Evolutionary conservation across 2,888 invertebrate genomes (phyloP).

Genomic region (Scaeva pyrastri): DNA sequence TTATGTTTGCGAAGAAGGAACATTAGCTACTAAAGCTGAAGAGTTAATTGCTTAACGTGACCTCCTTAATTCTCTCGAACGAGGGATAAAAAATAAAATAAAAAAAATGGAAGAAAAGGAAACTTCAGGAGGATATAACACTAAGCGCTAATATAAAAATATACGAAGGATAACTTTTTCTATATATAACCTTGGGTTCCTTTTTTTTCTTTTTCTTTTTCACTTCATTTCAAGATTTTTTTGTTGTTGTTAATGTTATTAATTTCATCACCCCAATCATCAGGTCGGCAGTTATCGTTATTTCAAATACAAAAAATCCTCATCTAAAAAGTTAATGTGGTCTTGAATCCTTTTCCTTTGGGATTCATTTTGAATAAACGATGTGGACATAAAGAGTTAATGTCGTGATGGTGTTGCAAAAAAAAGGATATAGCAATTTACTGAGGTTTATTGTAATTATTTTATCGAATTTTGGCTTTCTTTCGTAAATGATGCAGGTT

Average conservation of each 20-base stretch:
- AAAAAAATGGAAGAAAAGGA: conserved; percentile 1
- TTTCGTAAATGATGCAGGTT: background rate
- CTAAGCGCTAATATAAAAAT: background rate
- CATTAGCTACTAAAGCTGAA: conserved; percentile 33
- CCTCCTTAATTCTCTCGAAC: conserved; percentile 22
- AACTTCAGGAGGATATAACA: background rate
- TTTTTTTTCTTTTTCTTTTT: conserved; percentile 3
- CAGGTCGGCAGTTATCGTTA: conserved; percentile 36
- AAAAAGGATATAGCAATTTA: background rate
- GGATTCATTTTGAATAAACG: conserved; percentile 1
- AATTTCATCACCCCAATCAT: conserved; percentile 45
- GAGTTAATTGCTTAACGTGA: conserved; percentile 59
- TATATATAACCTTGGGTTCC: background rate
- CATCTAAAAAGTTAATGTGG: conserved; percentile 52
- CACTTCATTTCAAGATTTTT: conserved; percentile 1
- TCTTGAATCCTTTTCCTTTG: background rate
- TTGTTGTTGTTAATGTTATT: conserved; percentile 49
- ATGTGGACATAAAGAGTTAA: conserved; percentile 3
- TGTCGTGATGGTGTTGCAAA: background rate
- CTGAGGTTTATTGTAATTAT: background rate
- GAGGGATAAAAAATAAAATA: background rate
- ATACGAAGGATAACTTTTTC: background rate
- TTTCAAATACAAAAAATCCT: conserved; percentile 27
- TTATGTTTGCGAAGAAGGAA: too few relatives aligned
- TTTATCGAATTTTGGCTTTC: background rate